Evolutionary conservation across 1,140 invertebrate species (phyloP), one percentile per base, ranked within the genome.

Genomic region (Drosophila truncata): DNA sequence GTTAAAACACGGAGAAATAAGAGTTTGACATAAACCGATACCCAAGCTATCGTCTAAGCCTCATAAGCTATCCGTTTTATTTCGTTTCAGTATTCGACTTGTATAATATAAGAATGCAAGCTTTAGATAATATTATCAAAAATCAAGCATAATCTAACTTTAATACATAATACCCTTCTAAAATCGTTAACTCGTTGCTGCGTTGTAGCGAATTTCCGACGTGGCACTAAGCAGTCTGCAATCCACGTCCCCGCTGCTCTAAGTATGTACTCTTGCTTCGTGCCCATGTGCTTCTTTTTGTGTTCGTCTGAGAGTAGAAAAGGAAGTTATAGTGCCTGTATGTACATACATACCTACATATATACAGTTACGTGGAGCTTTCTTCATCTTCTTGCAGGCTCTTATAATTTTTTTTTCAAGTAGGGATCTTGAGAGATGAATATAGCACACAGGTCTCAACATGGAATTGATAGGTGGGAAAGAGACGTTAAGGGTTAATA

Each of bases 291-390:
- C 47, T 65, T 29, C 44, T 64, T 69, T 46, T 59, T 41, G 58
- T 58, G 49, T 62, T 59, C 33, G 44, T 71, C 23, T 54, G 29
- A 46, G 29, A 44, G 49, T 41, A 41, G 46, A 57, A 54, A 49
- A 35, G 35, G 64, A 35, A 75, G 60, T 44, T 29, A 29, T 42
- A 44, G 20, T 16, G 61, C 65, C 31, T 61, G 44, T 73, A 67
- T 20, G 46, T 80, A 74, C 58, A 18, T 66, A 66, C n/a, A 52
- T 80, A 74, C 58, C 23, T 66, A 66, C n/a, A 52, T 80, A 74
- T 58, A 58, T 80, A 73, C 65, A 27, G 44, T 44, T 67, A 57
- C 44, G 44, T 41, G 50, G 57, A 27, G 27, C 47, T 61, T 59
- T 55, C 50, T 78, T 79, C 41, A 54, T 54, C 18, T 23, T 55